Evolutionary conservation across 2,888 invertebrate genomes (phyloP), one percentile per base, ranked within the genome.

Genomic region (Ecdyonurus torrentis): DNA sequence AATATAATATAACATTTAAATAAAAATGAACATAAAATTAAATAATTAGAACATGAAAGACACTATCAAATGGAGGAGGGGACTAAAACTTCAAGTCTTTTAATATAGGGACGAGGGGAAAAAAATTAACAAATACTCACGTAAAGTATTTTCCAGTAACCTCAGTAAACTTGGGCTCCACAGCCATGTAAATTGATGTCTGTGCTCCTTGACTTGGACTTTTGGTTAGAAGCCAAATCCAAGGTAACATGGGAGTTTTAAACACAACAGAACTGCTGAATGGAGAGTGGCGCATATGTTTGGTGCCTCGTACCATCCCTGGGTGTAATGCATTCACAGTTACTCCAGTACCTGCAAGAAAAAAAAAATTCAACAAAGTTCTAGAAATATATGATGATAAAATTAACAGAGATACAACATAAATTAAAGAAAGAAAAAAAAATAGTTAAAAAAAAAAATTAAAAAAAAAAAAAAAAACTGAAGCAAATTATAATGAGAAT

Each of bases 241-340:
- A 68, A 1, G 77, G 77, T 15, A 68, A 65, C 62, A 76, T 71
- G 50, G 76, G 70, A 2, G 74, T 23, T 18, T 67, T 67, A 1
- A 76, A 70, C 64, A 77, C 69, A 50, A 68, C 66, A 65, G 73
- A 76, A 58, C 72, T 71, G 58, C 71, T 70, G 66, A 77, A 71
- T 7, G 74, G 65, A 1, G 67, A 72, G 19, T 61, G 63, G 18
- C 67, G 66, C 73, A 77, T 73, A 67, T 77, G 72, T 5, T 76
- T 71, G 55, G 72, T 72, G 1, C 77, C 76, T 61, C 73, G 72
- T 2, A 75, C 75, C n/a, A 78, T 69, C 2, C 79, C 79, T 50
- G 79, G 79, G 67, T 78, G 74, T 1, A 76, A 70, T 19, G 72
- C 71, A 67, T 77, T 76, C 55, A 74, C 74, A 2, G 74, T 74